Evolutionary conservation across 2,888 invertebrate genomes (phyloP).

Genomic region (Smittia sp.): DNA sequence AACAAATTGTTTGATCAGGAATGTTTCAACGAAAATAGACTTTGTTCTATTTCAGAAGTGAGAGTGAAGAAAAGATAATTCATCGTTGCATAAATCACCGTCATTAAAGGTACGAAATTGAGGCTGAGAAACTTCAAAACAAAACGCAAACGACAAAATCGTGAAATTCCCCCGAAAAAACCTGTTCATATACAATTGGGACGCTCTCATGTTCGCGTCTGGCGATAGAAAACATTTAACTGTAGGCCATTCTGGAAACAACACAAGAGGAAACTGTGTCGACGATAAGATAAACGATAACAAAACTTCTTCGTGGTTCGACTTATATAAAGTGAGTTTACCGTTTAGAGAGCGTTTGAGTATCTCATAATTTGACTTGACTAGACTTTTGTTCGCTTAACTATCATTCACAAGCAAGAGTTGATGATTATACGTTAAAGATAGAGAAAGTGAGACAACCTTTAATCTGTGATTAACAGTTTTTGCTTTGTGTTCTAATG

Average conservation of each 20-base stretch:
- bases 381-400: neutral
- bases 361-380: conserved; percentile 27
- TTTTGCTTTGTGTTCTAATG: conserved; percentile 14
- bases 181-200: too few species aligned
- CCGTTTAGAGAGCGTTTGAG: neutral
- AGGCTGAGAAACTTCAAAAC: too few species aligned
- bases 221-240: conserved; percentile 12
- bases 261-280: neutral
- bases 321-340: neutral
- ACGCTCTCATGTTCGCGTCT: neutral
- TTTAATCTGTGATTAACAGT: conserved; percentile 15
- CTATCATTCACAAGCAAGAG: neutral
- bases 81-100: too few species aligned
- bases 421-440: neutral
- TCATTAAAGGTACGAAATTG: too few species aligned
- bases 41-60: conserved; percentile 1
- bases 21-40: conserved; percentile 9
- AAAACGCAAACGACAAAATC: too few species aligned
- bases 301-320: neutral
- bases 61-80: too few species aligned
- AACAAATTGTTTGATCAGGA: conserved; percentile 1
- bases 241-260: conserved; percentile 27
- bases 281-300: conserved; percentile 7
- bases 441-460: conserved; percentile 15
- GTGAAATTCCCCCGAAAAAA: too few species aligned